phyloP scores from a whole-genome alignment of 2,113 vertebrate genomes.

The Alectura lathami region DNA sequence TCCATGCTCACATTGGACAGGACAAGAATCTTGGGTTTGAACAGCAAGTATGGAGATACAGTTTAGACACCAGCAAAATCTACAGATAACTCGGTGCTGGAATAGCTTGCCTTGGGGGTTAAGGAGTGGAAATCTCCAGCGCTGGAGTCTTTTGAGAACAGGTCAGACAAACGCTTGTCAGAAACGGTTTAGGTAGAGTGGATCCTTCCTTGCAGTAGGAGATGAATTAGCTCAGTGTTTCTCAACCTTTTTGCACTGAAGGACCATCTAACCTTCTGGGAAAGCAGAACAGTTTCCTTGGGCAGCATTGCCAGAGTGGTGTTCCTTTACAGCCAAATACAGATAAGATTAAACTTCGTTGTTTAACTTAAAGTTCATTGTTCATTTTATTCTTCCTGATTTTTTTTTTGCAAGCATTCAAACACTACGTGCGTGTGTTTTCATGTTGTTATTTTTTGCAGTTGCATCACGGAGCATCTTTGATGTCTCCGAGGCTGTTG shows the following conservation, averaged over 20 bases:
- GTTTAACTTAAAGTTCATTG: not conserved
- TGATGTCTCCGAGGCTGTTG: not conserved
- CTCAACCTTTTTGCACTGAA: not conserved
- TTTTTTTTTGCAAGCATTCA: not conserved
- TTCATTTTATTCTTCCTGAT: not conserved
- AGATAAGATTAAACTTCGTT: not conserved
- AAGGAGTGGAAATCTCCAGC: not conserved
- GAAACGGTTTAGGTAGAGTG: not conserved
- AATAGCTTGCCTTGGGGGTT: not conserved
- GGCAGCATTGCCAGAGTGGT: not conserved
- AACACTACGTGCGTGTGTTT: not conserved
- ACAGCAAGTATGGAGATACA: rapidly evolving
- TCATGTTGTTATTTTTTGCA: rapidly evolving
- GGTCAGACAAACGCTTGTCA: not conserved
- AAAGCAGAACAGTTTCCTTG: not conserved
- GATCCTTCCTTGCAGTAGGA: not conserved
- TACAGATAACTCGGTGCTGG: not conserved
- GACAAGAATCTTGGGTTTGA: not conserved
- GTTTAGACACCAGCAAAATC: not conserved
- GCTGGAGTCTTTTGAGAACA: not conserved
- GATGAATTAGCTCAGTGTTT: not conserved
- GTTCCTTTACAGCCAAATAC: not conserved
- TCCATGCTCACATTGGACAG: not conserved
- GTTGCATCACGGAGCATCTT: not conserved
- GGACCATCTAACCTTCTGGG: not conserved